Evolutionary conservation across 2,888 invertebrate species (phyloP).

Genomic region (Stenurella melanura): DNA sequence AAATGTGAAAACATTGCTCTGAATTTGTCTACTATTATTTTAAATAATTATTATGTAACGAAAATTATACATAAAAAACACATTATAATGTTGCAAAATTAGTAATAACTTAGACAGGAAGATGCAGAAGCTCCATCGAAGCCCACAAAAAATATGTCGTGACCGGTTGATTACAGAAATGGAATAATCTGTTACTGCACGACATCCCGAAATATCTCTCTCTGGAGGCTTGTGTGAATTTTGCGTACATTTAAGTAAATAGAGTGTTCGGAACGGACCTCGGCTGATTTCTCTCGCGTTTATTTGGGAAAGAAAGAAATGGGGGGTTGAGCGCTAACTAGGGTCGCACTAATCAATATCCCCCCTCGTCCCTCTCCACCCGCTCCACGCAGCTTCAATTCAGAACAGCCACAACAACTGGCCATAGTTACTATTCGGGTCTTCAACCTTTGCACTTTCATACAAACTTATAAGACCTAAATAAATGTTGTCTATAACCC

Average conservation of each 20-base stretch:
- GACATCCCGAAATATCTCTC: neutral
- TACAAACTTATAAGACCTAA: constrained; percentile 38
- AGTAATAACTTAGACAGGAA: neutral
- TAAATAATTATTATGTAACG: no score
- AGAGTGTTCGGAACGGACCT: constrained; percentile 3
- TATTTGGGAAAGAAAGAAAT: constrained; percentile 52
- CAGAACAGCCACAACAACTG: constrained; percentile 63
- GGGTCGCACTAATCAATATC: constrained; percentile 74
- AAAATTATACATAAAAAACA: no score
- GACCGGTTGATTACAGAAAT: neutral
- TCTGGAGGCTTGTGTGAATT: neutral
- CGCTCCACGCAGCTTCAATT: constrained; percentile 64
- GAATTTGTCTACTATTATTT: no score
- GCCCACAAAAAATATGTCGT: neutral
- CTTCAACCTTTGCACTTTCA: constrained; percentile 62
- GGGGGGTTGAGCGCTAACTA: constrained; percentile 71
- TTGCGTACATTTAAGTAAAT: constrained; percentile 14
- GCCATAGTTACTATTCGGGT: constrained; percentile 59
- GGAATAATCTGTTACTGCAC: constrained; percentile 1
- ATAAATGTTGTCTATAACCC: constrained; percentile 44
- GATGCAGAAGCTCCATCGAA: neutral
- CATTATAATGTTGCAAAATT: neutral
- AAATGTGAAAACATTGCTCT: no score
- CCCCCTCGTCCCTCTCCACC: constrained; percentile 62
- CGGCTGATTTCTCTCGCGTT: constrained; percentile 31